phyloP scores from a whole-genome alignment of 2,113 vertebrate species.

The Kryptolebias marmoratus region DNA sequence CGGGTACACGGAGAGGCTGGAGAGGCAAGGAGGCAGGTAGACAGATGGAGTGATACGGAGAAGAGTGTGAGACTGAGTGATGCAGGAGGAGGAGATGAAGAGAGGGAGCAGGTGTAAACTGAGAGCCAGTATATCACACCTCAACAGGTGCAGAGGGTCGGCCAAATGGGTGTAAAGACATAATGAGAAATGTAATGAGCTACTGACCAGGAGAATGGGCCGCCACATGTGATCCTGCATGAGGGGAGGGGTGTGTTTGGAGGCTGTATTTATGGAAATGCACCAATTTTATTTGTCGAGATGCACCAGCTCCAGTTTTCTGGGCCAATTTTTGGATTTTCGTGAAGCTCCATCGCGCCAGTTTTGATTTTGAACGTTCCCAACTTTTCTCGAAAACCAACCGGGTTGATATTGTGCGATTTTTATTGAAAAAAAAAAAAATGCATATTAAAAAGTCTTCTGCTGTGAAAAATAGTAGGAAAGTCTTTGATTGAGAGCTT shows the following conservation, averaged over 20 bases:
- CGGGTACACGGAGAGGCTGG: conserved; percentile 36
- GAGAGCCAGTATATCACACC: conserved; percentile 63
- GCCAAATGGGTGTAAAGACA: conserved; percentile 66
- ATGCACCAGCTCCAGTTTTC: too few species aligned
- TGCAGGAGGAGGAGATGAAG: conserved; percentile 26
- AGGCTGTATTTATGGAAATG: background rate
- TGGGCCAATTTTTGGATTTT: too few species aligned
- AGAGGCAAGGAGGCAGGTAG: conserved; percentile 67
- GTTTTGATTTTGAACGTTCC: too few species aligned
- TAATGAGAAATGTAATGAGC: conserved; percentile 75
- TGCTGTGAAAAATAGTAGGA: too few species aligned
- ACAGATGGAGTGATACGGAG: conserved; percentile 72
- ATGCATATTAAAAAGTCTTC: too few species aligned
- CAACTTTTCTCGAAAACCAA: too few species aligned
- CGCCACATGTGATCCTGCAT: conserved; percentile 59
- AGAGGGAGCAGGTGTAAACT: conserved; percentile 59
- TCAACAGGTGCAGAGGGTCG: conserved; percentile 70
- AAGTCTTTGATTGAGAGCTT: too few species aligned
- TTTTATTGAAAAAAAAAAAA: too few species aligned
- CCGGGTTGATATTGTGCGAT: too few species aligned
- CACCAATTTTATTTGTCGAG: too few species aligned
- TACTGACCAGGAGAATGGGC: conserved; percentile 45
- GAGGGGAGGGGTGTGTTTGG: conserved; percentile 25
- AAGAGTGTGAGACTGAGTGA: conserved; percentile 57
- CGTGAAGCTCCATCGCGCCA: too few species aligned